Conservation (phyloP, 1,140 invertebrate genomes). For the Schlechtendalia chinensis region DNA sequence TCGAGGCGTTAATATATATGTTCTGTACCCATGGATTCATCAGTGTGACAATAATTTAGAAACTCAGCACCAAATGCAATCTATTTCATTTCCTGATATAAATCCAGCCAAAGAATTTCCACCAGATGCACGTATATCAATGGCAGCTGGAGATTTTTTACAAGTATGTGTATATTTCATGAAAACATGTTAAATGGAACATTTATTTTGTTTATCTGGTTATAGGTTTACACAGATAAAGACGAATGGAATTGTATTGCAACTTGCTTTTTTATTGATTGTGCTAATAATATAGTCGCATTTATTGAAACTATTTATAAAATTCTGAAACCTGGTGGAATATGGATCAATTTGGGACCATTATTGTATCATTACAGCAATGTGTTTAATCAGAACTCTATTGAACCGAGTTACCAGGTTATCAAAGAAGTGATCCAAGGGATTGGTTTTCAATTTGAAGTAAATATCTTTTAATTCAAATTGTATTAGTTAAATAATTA, state of each 20-base stretch:
- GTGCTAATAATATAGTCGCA: conserved; percentile 91
- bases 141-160: conserved; percentile 92
- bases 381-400: conserved; percentile 81
- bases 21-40: conserved; percentile 90
- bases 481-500: neutral
- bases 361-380: conserved; percentile 94
- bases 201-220: conserved; percentile 36
- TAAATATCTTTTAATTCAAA: conserved; percentile 58
- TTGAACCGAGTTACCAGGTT: conserved; percentile 90
- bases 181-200: neutral
- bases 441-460: conserved; percentile 84
- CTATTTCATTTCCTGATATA: conserved; percentile 86
- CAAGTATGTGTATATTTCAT: conserved; percentile 63
- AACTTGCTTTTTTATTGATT: conserved; percentile 98
- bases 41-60: conserved; percentile 87
- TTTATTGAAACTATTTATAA: conserved; percentile 93
- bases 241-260: conserved; percentile 89
- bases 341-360: conserved; percentile 90
- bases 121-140: conserved; percentile 77
- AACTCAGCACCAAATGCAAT: conserved; percentile 75
- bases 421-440: conserved; percentile 77
- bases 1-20: conserved; percentile 61
- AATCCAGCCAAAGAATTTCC: conserved; percentile 66
- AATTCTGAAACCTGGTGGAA: conserved; percentile 81
- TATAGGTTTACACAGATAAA: conserved; percentile 70